Evolutionary conservation across 2,888 invertebrate genomes (phyloP), one percentile per base, ranked within the genome.

Genomic region (Camponotus fellah): DNA sequence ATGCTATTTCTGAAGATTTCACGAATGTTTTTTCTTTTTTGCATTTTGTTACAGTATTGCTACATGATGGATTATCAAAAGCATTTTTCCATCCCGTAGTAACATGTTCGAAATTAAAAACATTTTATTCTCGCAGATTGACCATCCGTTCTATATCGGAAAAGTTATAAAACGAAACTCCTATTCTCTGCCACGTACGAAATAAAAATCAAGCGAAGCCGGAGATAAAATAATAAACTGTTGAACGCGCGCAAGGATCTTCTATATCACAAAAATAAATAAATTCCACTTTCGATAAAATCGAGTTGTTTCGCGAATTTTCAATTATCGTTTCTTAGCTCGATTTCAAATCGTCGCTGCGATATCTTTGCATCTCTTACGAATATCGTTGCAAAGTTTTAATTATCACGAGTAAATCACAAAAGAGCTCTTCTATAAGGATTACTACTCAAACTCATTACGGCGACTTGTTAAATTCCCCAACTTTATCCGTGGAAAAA

Each of bases 31-130:
- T 34, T 43, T 6, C 58, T 17, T 43, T 71, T n/a, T 69, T 17
- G 26, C n/a, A 58, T 71, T n/a, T 69, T 17, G 26, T 32, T 26
- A n/a, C 34, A 9, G 4, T 5, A 17, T 53, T 53, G 53, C n/a
- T 26, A 5, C 17, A 56, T 21, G 72, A 34, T 46, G 46, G 46
- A 72, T 72, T 60, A 72, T 80, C 60, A 49, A 80, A 80, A 80
- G 60, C 79, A 80, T 60, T 80, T 72, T 56, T 72, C 46, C 79
- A 71, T 71, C 46, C 34, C 72, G 46, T 69, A 14, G 79, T 80
- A 80, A 80, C 79, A 72, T 60, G 72, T 37, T 72, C 72, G 72
- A 72, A 80, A 80, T 80, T 80, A 80, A 80, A 80, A 80, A 80
- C 79, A 80, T 80, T 80, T 80, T 46, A 60, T 71, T 34, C 34